Conservation (phyloP, 2,797 vertebrate genomes). For the Tachyglossus aculeatus region DNA sequence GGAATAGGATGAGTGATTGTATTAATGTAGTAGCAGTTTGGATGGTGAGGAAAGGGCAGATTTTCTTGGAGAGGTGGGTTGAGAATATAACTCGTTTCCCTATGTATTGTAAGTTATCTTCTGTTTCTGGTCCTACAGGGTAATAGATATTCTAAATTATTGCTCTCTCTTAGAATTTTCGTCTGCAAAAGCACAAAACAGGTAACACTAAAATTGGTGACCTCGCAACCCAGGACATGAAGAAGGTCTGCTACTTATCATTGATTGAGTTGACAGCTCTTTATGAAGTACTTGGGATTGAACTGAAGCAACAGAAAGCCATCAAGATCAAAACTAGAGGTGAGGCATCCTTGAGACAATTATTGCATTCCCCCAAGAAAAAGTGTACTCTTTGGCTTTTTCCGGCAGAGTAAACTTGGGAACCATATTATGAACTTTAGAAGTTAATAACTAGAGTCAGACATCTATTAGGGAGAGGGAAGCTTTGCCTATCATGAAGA, state of each 20-base stretch:
- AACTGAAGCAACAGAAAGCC: conserved; percentile 92
- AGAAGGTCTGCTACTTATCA: conserved; percentile 86
- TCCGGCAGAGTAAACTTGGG: no score
- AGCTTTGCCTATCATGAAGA: no score
- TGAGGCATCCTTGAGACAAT: conserved; percentile 58
- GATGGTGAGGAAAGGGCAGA: no score
- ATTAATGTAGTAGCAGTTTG: no score
- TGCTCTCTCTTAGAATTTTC: conserved; percentile 82
- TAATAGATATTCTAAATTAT: not conserved
- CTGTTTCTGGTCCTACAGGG: not conserved
- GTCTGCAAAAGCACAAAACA: conserved; percentile 89
- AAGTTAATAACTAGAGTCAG: no score
- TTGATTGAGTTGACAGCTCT: conserved; percentile 94
- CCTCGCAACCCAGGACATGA: conserved; percentile 92
- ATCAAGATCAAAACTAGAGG: conserved; percentile 91
- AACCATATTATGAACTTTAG: no score
- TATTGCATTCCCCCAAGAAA: not conserved
- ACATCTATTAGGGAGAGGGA: no score
- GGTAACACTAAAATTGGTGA: conserved; percentile 92
- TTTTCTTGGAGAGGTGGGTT: no score
- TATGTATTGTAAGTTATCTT: not conserved
- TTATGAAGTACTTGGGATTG: conserved; percentile 86
- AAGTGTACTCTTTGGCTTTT: not conserved
- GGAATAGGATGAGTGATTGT: no score
- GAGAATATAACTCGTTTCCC: not conserved